Evolutionary conservation across 2,797 vertebrate genomes (phyloP).

Genomic region (Sebastes taczanowskii): DNA sequence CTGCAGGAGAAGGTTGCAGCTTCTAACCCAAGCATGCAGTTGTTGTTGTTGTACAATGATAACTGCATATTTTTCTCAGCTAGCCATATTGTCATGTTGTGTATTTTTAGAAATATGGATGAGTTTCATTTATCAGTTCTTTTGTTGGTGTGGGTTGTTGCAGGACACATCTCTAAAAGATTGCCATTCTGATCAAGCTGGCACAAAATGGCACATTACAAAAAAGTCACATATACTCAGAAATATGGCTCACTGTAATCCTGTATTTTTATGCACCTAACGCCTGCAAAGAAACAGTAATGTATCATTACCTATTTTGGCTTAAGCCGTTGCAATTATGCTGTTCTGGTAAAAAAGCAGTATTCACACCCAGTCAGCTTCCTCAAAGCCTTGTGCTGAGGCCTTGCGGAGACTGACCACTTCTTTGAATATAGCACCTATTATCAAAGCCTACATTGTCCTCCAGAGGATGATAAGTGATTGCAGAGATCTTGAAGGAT

Average conservation of each 20-base stretch:
- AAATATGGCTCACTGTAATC: not conserved
- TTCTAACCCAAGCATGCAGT: not conserved
- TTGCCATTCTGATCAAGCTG: not conserved
- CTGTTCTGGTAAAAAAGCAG: slow-evolving; percentile 5
- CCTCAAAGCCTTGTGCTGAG: not conserved
- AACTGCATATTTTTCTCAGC: not conserved
- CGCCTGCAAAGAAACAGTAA: not conserved
- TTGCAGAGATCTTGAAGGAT: slow-evolving; percentile 40
- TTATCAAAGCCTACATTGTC: slow-evolving; percentile 49
- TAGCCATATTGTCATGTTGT: not conserved
- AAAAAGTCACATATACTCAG: not conserved
- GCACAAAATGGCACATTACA: not conserved
- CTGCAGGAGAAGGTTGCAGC: not conserved
- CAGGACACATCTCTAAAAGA: not conserved
- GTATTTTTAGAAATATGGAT: not conserved
- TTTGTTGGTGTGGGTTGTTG: not conserved
- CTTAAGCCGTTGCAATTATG: not conserved
- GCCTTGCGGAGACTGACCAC: slow-evolving; percentile 41
- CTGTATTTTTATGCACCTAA: not conserved
- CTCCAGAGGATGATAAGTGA: slow-evolving; percentile 25
- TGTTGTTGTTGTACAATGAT: too few species aligned
- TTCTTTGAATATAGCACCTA: slow-evolving; percentile 32
- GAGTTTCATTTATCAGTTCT: not conserved
- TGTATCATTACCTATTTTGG: not conserved
- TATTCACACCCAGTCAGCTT: slow-evolving; percentile 5